These are phyloP conservation scores for Papilio elwesi DNA, from an alignment of 2,888 invertebrate genomes.

Conservation along the genomic window DNA sequence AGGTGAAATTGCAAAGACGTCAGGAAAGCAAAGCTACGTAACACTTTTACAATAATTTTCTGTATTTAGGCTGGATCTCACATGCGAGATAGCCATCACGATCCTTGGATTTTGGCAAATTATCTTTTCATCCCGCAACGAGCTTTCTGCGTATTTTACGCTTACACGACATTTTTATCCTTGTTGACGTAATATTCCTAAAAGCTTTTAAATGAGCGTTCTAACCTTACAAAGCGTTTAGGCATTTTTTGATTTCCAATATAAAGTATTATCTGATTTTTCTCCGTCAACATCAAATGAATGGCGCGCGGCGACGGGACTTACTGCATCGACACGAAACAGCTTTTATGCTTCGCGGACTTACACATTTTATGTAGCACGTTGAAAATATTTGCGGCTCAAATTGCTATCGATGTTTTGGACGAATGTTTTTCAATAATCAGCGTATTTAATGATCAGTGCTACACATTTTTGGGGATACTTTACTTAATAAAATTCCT, in stretches of 20 bases:
- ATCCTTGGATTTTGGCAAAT: background rate
- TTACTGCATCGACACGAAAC: slow-evolving; percentile 65
- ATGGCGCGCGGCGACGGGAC: slow-evolving; percentile 57
- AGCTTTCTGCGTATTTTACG: background rate
- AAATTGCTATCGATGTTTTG: slow-evolving; percentile 52
- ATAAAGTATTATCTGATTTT: slow-evolving; percentile 66
- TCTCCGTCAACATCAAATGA: slow-evolving; percentile 58
- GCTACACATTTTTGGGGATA: too few relatives aligned
- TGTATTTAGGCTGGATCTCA: too few relatives aligned
- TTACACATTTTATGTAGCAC: slow-evolving; percentile 60
- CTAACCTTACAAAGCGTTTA: slow-evolving; percentile 18
- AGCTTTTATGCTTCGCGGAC: slow-evolving; percentile 68
- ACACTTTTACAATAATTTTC: too few relatives aligned
- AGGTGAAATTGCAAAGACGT: too few relatives aligned
- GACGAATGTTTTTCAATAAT: background rate
- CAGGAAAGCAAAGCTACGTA: too few relatives aligned
- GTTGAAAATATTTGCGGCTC: slow-evolving; percentile 52
- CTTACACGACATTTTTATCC: background rate
- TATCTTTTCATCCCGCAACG: background rate
- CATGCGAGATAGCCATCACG: too few relatives aligned
- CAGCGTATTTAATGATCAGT: too few relatives aligned
- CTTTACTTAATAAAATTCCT: too few relatives aligned
- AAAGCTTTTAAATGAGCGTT: slow-evolving; percentile 48
- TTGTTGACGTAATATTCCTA: slow-evolving; percentile 34
- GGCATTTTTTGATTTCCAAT: slow-evolving; percentile 51